Evolutionary conservation across 1,140 invertebrate genomes (phyloP).

Genomic region (Brachionus calyciflorus): DNA sequence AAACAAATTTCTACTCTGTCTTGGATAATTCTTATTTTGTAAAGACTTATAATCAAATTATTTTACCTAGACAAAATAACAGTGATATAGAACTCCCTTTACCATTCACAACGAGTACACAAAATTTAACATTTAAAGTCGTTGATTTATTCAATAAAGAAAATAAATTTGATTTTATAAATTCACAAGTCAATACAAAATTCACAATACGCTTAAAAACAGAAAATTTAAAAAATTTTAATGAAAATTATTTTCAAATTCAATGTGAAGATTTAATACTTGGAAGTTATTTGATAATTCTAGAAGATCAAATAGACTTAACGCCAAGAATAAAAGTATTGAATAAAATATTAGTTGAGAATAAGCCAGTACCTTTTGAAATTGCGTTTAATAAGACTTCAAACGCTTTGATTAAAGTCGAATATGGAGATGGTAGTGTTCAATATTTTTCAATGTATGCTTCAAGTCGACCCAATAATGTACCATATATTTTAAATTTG

Average conservation of each 20-base stretch:
- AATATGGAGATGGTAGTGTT: constrained; percentile 15
- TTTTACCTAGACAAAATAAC: background rate
- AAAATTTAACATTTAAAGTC: background rate
- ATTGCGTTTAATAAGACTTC: background rate
- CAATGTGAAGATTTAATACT: background rate
- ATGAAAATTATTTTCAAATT: constrained; percentile 21
- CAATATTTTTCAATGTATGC: background rate
- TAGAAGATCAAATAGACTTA: background rate
- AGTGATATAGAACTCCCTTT: background rate
- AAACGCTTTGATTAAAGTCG: background rate
- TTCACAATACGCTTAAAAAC: background rate
- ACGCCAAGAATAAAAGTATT: background rate
- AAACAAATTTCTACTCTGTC: background rate
- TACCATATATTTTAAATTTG: background rate
- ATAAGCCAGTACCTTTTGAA: constrained; percentile 18
- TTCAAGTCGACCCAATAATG: background rate
- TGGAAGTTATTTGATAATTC: constrained; percentile 15
- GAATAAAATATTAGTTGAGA: background rate
- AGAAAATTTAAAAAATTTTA: constrained; percentile 2
- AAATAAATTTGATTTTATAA: background rate
- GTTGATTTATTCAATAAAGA: constrained; percentile 7
- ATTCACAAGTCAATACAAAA: background rate
- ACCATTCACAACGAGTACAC: background rate
- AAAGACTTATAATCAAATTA: background rate
- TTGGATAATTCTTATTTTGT: background rate